These are phyloP conservation scores for Myotis pilosus DNA, from an alignment of 2,797 vertebrate species.

Conservation along the genomic window DNA sequence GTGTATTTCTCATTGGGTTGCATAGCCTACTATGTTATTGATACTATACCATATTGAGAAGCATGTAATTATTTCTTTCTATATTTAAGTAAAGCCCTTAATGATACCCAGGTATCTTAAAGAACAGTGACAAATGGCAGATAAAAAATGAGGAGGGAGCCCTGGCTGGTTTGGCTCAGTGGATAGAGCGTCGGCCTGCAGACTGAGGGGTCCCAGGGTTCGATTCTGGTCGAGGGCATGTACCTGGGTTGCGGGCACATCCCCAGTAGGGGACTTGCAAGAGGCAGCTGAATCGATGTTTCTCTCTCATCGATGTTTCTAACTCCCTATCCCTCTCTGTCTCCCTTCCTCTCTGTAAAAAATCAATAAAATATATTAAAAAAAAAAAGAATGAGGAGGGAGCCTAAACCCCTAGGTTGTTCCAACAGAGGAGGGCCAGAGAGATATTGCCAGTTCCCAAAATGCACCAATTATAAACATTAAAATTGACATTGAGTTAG, in stretches of 20 bases:
- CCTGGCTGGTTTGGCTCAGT: too few species aligned
- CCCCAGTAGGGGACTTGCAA: too few species aligned
- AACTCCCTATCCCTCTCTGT: too few species aligned
- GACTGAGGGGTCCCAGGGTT: too few species aligned
- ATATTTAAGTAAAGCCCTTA: not conserved
- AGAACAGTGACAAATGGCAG: not conserved
- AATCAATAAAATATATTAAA: too few species aligned
- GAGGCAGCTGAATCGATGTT: too few species aligned
- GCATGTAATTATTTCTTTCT: slow-evolving; percentile 2
- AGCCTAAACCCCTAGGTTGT: too few species aligned
- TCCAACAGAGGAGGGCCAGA: not conserved
- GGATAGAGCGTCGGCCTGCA: too few species aligned
- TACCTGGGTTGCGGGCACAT: too few species aligned
- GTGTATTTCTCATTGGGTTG: not conserved
- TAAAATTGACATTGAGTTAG: not conserved
- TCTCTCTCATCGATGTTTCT: too few species aligned
- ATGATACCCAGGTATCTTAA: not conserved
- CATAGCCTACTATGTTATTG: not conserved
- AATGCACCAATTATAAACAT: slow-evolving; percentile 24
- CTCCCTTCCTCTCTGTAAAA: too few species aligned
- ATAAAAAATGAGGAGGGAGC: not conserved
- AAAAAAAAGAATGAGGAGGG: not conserved
- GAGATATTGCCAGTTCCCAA: not conserved
- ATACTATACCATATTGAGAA: not conserved
- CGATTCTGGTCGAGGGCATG: too few species aligned